phyloP scores from a whole-genome alignment of 2,113 vertebrate species.

The Bostrychus sinensis region DNA sequence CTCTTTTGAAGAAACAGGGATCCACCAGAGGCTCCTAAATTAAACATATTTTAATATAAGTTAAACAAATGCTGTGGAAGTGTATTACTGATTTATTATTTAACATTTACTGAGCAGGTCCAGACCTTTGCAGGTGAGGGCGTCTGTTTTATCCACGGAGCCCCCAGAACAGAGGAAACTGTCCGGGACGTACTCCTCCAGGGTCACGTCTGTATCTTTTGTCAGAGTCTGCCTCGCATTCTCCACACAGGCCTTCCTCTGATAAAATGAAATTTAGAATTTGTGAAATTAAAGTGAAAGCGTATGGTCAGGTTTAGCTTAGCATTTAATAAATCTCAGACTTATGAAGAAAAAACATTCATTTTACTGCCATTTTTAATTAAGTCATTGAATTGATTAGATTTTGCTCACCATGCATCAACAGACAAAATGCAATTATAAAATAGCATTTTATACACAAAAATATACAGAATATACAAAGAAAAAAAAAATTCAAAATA shows the following conservation, averaged over 20 bases:
- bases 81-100: neutral
- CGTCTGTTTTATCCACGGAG: conserved; percentile 50
- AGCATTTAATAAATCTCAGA: too few relatives aligned
- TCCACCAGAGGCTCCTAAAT: conserved; percentile 87
- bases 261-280: neutral
- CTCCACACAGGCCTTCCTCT: conserved; percentile 72
- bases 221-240: conserved; percentile 44
- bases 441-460: too few relatives aligned
- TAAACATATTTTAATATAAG: neutral
- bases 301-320: too few relatives aligned
- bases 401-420: too few relatives aligned
- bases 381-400: too few relatives aligned
- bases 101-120: neutral
- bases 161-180: conserved; percentile 87
- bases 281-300: too few relatives aligned
- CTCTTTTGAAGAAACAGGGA: conserved; percentile 80
- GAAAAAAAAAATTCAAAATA: too few relatives aligned
- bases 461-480: too few relatives aligned
- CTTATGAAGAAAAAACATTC: too few relatives aligned
- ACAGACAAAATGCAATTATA: too few relatives aligned
- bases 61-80: neutral
- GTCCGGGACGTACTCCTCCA: conserved; percentile 80
- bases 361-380: too few relatives aligned
- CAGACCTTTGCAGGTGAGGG: conserved; percentile 83
- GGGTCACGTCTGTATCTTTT: conserved; percentile 45